Evolutionary conservation across 2,113 vertebrate genomes (phyloP).

Genomic region (Delphinapterus leucas): DNA sequence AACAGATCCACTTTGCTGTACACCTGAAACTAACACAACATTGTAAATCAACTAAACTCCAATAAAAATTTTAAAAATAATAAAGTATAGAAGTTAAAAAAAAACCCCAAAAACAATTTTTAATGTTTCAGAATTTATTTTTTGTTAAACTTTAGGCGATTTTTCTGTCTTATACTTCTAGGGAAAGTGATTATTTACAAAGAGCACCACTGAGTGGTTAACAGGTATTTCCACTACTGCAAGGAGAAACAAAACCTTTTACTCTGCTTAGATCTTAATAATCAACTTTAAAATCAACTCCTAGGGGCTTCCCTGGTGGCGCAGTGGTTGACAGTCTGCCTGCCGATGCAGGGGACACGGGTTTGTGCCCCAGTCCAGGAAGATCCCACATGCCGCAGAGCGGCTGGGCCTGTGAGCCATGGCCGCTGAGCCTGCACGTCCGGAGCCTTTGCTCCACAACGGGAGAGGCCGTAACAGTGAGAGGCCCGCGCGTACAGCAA

Average conservation of each 20-base stretch:
- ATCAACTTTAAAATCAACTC: conserved; percentile 28
- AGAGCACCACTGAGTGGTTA: background rate
- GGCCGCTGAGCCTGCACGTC: too few relatives aligned
- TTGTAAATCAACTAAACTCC: too few relatives aligned
- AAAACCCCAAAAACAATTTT: background rate
- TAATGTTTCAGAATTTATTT: background rate
- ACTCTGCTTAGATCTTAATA: conserved; percentile 33
- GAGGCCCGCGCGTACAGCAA: rapidly evolving
- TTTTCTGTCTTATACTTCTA: conserved; percentile 18
- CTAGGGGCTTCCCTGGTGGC: too few relatives aligned
- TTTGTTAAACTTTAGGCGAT: background rate
- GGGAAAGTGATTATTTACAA: conserved; percentile 6
- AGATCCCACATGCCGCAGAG: too few relatives aligned
- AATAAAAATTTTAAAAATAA: background rate
- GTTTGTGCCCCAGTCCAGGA: too few relatives aligned
- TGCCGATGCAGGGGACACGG: too few relatives aligned
- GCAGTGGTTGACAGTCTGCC: too few relatives aligned
- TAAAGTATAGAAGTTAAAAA: background rate
- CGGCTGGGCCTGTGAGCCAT: too few relatives aligned
- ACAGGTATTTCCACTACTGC: background rate
- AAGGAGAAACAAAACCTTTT: background rate
- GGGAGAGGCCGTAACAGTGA: too few relatives aligned
- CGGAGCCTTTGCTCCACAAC: too few relatives aligned
- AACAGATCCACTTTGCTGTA: too few relatives aligned
- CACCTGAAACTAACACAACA: too few relatives aligned